Base-by-base conservation (phyloP, 2,113 vertebrate species). In the Jaculus jaculus region DNA sequence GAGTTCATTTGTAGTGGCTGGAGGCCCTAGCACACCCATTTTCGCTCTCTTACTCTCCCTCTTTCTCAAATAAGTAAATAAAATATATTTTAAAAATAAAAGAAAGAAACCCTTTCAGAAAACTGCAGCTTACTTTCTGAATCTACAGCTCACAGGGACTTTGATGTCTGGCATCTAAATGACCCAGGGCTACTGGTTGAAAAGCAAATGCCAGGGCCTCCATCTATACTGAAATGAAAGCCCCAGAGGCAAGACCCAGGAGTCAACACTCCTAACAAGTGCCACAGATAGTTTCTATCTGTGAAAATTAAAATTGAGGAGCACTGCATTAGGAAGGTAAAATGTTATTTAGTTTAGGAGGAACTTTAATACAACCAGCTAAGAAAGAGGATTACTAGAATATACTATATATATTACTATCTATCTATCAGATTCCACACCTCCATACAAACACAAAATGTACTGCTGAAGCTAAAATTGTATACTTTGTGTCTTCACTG, bases 391-490 rank as follows among this genome's bases (percentile, higher is more conserved):
- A 79, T 89, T 84, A 28, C 77, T 32, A 28, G 3, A 75, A 72
- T n/a, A n/a, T n/a, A n/a, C n/a, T n/a, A n/a, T n/a, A n/a, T n/a
- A n/a, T n/a, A n/a, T n/a, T n/a, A 65, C 16, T 78, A 61, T 32
- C 63, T 71, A 81, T 34, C 68, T 16, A 54, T 84, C n/a, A 47
- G 34, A 88, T 77, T 65, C 77, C 58, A 83, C 42, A 83, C 39
- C 37, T 81, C 66, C 51, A 88, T 83, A 85, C 28, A 93, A 96
- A 92, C 85, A 34, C 77, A 90, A 89, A 94, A 93, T 20, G 26
- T 65, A 88, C 18, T 54, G 1, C 26, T 47, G 8, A 84, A 37
- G 4, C 18, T 66, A 24, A 84, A 90, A 58, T 6, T 75, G 13
- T 34, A 32, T 24, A 80, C 58, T 17, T 42, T 2, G 5, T 28